Evolutionary conservation across 1,140 invertebrate genomes (phyloP).

Genomic region (Tyrophagus putrescentiae): DNA sequence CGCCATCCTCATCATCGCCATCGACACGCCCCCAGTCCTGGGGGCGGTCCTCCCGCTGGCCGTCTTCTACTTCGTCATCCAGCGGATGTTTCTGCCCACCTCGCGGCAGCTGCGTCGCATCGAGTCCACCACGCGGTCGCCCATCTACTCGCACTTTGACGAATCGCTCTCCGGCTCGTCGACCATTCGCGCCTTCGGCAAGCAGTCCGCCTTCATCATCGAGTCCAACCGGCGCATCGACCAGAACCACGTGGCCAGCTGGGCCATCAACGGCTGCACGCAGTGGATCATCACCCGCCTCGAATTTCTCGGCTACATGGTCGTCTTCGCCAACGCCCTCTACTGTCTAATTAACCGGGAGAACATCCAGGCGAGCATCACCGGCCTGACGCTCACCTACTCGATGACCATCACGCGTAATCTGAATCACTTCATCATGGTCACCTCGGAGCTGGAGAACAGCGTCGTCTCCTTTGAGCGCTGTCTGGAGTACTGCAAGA

Average conservation of each 20-base stretch:
- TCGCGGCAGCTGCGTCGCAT: conserved; percentile 40
- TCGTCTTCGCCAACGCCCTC: conserved; percentile 46
- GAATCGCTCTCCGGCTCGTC: conserved; percentile 34
- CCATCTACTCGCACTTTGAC: conserved; percentile 39
- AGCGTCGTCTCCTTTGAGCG: conserved; percentile 49
- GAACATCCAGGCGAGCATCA: conserved; percentile 52
- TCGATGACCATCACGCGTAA: conserved; percentile 55
- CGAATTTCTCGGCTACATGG: conserved; percentile 33
- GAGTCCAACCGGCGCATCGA: conserved; percentile 39
- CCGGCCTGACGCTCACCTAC: conserved; percentile 76
- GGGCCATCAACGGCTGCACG: conserved; percentile 28
- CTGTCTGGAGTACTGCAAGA: conserved; percentile 50
- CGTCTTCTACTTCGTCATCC: conserved; percentile 54
- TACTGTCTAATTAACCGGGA: conserved; percentile 64
- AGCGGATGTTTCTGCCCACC: conserved; percentile 39
- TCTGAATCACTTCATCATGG: conserved; percentile 44
- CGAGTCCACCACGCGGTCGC: conserved; percentile 40
- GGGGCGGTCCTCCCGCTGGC: conserved; percentile 65
- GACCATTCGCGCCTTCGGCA: conserved; percentile 33
- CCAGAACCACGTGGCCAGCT: conserved; percentile 37
- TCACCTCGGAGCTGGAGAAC: conserved; percentile 46
- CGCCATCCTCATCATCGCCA: conserved; percentile 50
- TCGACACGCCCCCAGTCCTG: conserved; percentile 62
- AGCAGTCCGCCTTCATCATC: conserved; percentile 30
- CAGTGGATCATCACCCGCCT: conserved; percentile 34